A percentile compares a stretch with the other conserved stretches of the same genome.
Evolutionary conservation across 1,140 invertebrate genomes (phyloP).

Genomic region (Thaumetopoea pityocampa): DNA sequence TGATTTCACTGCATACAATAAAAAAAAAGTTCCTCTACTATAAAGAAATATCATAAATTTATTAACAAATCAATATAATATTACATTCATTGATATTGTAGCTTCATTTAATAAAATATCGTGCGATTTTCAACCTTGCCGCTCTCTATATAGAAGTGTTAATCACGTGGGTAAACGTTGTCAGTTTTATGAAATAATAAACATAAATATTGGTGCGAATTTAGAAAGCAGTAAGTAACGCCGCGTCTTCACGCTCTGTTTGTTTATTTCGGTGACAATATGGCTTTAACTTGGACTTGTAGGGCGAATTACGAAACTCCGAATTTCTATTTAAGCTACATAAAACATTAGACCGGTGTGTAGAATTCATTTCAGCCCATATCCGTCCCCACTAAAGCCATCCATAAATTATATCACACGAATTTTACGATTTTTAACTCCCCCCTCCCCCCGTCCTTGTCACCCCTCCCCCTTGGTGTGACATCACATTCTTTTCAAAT

Average conservation of each 20-base stretch:
- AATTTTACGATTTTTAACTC: no score
- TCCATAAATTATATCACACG: no score
- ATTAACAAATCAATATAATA: conserved; percentile 65
- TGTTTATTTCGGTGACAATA: conserved; percentile 12
- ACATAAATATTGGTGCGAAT: conserved; percentile 51
- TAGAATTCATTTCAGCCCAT: no score
- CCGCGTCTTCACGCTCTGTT: no score
- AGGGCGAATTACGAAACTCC: conserved; percentile 5
- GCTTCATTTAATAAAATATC: conserved; percentile 16
- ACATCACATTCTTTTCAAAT: no score
- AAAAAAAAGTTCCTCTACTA: conserved; percentile 32
- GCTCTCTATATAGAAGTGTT: not conserved
- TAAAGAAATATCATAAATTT: conserved; percentile 53
- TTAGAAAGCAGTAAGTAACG: conserved; percentile 36
- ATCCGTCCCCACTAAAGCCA: no score
- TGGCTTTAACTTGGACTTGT: conserved; percentile 1
- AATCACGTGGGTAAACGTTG: conserved; percentile 15
- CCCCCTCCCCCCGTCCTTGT: no score
- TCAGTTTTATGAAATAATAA: conserved; percentile 37
- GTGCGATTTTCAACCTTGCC: conserved; percentile 22
- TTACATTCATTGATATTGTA: conserved; percentile 28
- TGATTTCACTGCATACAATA: conserved; percentile 42
- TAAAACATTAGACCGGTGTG: no score
- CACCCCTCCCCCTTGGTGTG: no score
- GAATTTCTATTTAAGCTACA: conserved; percentile 10